phyloP scores from a whole-genome alignment of 2,888 invertebrate genomes.

The Caenorhabditis sp. region DNA sequence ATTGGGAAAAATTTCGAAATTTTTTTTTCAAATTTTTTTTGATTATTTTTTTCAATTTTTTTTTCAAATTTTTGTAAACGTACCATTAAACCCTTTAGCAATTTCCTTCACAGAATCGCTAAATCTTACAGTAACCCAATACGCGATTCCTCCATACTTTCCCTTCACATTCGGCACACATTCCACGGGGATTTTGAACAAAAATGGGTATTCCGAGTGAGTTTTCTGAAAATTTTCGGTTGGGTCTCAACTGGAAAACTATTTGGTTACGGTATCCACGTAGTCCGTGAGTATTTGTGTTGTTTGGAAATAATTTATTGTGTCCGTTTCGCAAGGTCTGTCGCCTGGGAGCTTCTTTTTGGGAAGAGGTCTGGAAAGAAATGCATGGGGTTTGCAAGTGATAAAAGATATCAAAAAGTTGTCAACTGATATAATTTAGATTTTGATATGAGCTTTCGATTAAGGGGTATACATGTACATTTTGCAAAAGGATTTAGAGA shows the following conservation, averaged over 20 bases:
- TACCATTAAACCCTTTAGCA: slow-evolving; percentile 1
- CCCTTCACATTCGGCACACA: slow-evolving; percentile 2
- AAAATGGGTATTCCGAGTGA: neutral
- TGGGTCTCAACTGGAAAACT: too few relatives aligned
- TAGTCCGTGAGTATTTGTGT: slow-evolving; percentile 6
- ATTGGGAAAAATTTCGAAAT: neutral
- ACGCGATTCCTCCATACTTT: slow-evolving; percentile 1
- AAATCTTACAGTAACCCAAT: slow-evolving; percentile 1
- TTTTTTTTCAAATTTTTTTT: neutral
- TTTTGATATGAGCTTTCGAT: neutral
- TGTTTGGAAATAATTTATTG: neutral
- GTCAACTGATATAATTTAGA: neutral
- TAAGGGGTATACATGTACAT: too few relatives aligned
- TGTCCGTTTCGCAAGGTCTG: neutral
- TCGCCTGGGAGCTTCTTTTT: slow-evolving; percentile 2
- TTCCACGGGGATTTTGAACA: neutral
- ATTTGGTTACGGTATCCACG: neutral
- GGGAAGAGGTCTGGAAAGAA: neutral
- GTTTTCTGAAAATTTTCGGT: slow-evolving; percentile 4
- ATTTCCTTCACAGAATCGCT: neutral
- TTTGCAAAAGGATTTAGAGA: too few relatives aligned
- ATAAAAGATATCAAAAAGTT: neutral
- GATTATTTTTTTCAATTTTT: too few relatives aligned
- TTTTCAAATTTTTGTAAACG: neutral
- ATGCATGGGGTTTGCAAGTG: neutral